Percentiles rank a stretch among this genome's conserved stretches.
phyloP scores from a whole-genome alignment of 1,140 invertebrate genomes.

The Manduca sexta region DNA sequence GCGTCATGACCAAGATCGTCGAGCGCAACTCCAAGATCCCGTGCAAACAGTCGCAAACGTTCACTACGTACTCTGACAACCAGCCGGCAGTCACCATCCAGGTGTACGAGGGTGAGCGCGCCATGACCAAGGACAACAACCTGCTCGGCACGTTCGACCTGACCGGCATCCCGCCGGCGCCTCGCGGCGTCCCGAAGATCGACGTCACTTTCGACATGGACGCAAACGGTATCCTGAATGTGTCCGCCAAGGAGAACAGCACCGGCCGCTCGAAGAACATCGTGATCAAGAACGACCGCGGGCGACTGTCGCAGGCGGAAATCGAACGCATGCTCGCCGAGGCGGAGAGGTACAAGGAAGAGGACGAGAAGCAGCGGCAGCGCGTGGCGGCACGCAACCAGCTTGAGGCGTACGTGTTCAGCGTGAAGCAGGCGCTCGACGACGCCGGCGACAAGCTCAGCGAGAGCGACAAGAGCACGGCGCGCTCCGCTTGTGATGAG shows the following conservation, averaged over 20 bases:
- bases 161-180: slow-evolving; percentile 86
- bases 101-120: slow-evolving; percentile 80
- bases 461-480: slow-evolving; percentile 76
- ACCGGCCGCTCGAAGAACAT: slow-evolving; percentile 86
- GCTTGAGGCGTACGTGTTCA: slow-evolving; percentile 88
- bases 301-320: slow-evolving; percentile 90
- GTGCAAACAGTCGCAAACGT: slow-evolving; percentile 77
- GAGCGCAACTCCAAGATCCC: slow-evolving; percentile 76
- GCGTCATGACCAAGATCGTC: slow-evolving; percentile 78
- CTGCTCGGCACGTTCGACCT: slow-evolving; percentile 85
- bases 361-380: slow-evolving; percentile 80
- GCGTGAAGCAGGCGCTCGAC: slow-evolving; percentile 79
- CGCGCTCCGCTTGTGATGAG: slow-evolving; percentile 73
- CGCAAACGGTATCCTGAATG: slow-evolving; percentile 82
- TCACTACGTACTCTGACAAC: slow-evolving; percentile 82
- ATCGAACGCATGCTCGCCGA: slow-evolving; percentile 93
- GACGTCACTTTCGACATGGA: slow-evolving; percentile 81
- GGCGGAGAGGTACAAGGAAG: slow-evolving; percentile 80
- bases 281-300: slow-evolving; percentile 94
- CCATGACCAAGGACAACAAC: slow-evolving; percentile 87
- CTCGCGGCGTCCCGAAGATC: slow-evolving; percentile 86
- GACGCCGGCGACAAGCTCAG: slow-evolving; percentile 70
- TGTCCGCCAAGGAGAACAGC: slow-evolving; percentile 75
- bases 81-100: slow-evolving; percentile 80
- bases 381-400: slow-evolving; percentile 84